These are phyloP conservation scores for Chromoteleia sp. DNA, from an alignment of 2,888 invertebrate species.

Conservation along the genomic window DNA sequence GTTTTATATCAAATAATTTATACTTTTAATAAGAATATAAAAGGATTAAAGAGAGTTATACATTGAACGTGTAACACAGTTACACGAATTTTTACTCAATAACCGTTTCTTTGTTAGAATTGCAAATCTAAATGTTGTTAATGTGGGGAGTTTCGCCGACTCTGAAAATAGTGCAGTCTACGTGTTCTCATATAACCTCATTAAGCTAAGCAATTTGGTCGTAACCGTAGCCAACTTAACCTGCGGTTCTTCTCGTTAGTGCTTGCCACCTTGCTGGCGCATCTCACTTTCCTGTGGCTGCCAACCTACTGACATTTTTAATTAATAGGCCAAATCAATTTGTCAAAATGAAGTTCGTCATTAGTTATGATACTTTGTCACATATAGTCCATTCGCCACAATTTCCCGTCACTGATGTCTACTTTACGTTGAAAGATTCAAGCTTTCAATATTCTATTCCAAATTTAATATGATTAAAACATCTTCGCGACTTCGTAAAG, in stretches of 20 bases:
- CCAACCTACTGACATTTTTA: constrained; percentile 64
- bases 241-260: constrained; percentile 73
- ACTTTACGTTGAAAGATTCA: constrained; percentile 18
- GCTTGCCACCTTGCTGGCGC: constrained; percentile 61
- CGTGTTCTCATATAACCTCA: constrained; percentile 68
- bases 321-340: constrained; percentile 67
- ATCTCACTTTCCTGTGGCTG: constrained; percentile 66
- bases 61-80: too few relatives aligned
- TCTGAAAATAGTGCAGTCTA: constrained; percentile 64
- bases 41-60: too few relatives aligned
- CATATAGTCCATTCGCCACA: constrained; percentile 12
- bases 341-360: constrained; percentile 57
- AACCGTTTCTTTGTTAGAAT: constrained; percentile 20
- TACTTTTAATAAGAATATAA: too few relatives aligned
- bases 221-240: constrained; percentile 68
- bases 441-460: neutral
- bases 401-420: constrained; percentile 22
- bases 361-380: constrained; percentile 37
- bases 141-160: constrained; percentile 49
- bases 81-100: constrained; percentile 15
- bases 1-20: too few relatives aligned
- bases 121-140: constrained; percentile 44
- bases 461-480: constrained; percentile 14
- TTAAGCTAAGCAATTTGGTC: constrained; percentile 72
- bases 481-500: too few relatives aligned